Evolutionary conservation across 2,113 vertebrate species (phyloP), one percentile per base, ranked within the genome.

Genomic region (Bucco capensis): DNA sequence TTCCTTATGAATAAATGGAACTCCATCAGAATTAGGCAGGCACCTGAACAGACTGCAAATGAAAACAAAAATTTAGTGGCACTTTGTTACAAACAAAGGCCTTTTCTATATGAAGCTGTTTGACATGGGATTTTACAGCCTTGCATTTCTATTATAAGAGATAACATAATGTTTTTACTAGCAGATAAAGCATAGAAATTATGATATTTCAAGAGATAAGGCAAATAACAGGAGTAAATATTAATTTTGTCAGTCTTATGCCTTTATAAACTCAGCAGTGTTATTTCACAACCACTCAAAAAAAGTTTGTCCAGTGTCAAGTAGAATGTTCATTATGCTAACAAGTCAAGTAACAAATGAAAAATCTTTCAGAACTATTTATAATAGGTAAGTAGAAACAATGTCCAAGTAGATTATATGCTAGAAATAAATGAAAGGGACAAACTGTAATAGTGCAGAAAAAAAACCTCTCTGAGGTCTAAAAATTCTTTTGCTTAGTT

Each of bases 41-140:
- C 47, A 92, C 60, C 89, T 86, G 66, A 87, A 70, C 35, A 40
- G 81, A 91, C 81, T 95, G 35, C 71, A 91, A 86, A 96, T 62
- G 54, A 90, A 87, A 7, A 2, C 31, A 77, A 81, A 50, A 42
- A 64, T 19, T 67, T 42, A 6, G 0, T 33, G 33, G 28, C 28
- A 37, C 66, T 70, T 80, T 70, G 17, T 46, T 71, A 50, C 58
- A 58, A 83, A 75, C 40, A 62, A 91, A 86, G 13, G 18, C 35
- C 81, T 84, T 69, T 72, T 72, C 57, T 90, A 58, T 30, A 38
- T 8, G 16, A 64, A 90, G 37, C 19, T 64, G 19, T 74, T 40
- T 77, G 33, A 83, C 42, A 57, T 5, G 38, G 54, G 27, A 30
- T 86, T 95, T 86, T 83, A 66, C 23, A 81, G 47, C 8, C 10